A percentile compares a stretch with the other conserved stretches of the same genome.
phyloP scores from a whole-genome alignment of 2,888 invertebrate genomes.

The Barypeithes pellucidus region DNA sequence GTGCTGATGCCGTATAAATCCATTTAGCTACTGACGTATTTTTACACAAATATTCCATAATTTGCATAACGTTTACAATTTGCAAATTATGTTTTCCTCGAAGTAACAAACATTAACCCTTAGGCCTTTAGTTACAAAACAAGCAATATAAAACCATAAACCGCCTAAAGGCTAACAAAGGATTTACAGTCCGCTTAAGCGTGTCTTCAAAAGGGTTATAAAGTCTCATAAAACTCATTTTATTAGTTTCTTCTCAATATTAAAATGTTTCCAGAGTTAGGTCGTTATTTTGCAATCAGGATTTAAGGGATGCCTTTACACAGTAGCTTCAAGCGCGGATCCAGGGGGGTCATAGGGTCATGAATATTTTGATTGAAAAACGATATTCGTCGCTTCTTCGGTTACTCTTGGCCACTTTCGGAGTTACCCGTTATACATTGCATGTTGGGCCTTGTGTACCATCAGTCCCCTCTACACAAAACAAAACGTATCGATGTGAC shows the following conservation, averaged over 20 bases:
- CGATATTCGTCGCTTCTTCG: too few species aligned
- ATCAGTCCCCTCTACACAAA: too few species aligned
- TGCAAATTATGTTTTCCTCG: constrained; percentile 23
- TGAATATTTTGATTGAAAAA: too few species aligned
- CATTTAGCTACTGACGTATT: background rate
- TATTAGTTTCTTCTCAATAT: constrained; percentile 16
- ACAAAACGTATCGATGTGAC: too few species aligned
- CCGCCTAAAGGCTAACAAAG: constrained; percentile 3
- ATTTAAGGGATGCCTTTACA: background rate
- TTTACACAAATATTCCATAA: constrained; percentile 1
- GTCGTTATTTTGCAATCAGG: background rate
- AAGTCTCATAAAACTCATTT: constrained; percentile 13
- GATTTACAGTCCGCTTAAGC: constrained; percentile 17
- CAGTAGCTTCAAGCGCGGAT: too few species aligned
- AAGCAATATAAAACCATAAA: constrained; percentile 17
- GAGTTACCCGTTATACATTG: too few species aligned
- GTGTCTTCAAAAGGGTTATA: constrained; percentile 19
- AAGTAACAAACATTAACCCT: constrained; percentile 9
- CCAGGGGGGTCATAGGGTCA: too few species aligned
- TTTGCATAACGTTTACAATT: constrained; percentile 16
- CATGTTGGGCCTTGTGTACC: too few species aligned
- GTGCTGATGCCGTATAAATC: too few species aligned
- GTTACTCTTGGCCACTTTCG: too few species aligned
- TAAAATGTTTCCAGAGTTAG: background rate
- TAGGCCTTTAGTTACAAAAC: constrained; percentile 5